A percentile compares a stretch with the other conserved stretches of the same genome.
Conservation (phyloP, 2,113 vertebrate species). For the Cisticola juncidis region DNA sequence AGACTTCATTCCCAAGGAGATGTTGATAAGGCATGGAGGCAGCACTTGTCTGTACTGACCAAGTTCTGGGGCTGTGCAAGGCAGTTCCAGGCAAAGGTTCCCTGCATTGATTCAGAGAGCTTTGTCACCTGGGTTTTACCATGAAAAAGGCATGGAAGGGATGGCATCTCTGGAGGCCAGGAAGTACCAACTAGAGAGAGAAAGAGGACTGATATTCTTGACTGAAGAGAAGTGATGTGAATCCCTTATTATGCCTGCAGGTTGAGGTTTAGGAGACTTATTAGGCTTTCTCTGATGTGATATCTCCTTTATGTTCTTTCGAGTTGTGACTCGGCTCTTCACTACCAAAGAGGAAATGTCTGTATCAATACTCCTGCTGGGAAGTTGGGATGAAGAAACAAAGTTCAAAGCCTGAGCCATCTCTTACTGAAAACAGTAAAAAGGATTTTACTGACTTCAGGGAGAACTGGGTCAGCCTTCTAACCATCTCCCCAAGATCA, state of each 20-base stretch:
- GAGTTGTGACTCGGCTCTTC: not conserved
- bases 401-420: conserved; percentile 8
- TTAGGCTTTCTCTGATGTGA: not conserved
- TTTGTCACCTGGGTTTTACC: not conserved
- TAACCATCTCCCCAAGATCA: not conserved
- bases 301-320: not conserved
- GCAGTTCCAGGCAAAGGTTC: not conserved
- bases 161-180: not conserved
- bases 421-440: not conserved
- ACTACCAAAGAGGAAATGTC: not conserved
- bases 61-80: not conserved
- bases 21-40: not conserved
- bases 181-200: not conserved
- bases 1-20: not conserved
- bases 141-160: not conserved
- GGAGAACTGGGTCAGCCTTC: not conserved
- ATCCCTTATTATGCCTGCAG: not conserved
- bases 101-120: not conserved
- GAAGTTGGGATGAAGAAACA: not conserved
- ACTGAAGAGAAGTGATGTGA: not conserved
- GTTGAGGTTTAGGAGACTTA: not conserved
- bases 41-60: not conserved
- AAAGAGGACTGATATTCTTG: not conserved
- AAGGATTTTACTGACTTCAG: not conserved
- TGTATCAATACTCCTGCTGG: not conserved